Conservation (phyloP, 1,140 invertebrate species). For the Adelges cooleyi region DNA sequence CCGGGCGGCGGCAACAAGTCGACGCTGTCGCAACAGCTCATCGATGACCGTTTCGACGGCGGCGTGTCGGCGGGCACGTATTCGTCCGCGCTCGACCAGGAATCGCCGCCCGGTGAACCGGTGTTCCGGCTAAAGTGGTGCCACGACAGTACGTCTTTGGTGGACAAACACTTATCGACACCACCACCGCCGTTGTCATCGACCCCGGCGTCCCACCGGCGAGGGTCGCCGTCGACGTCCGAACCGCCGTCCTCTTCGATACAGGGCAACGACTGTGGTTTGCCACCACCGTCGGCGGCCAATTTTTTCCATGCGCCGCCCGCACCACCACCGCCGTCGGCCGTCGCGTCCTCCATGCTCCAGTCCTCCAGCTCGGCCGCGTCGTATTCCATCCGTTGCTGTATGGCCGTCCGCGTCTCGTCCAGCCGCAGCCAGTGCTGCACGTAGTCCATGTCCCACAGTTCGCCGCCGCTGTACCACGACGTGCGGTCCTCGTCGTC, state of each 20-base stretch:
- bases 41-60: slow-evolving; percentile 54
- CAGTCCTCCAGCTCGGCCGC: slow-evolving; percentile 64
- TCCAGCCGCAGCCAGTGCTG: slow-evolving; percentile 61
- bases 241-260: slow-evolving; percentile 28
- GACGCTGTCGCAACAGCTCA: slow-evolving; percentile 45
- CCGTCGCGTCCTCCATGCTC: slow-evolving; percentile 44
- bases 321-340: not conserved
- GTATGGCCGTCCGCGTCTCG: slow-evolving; percentile 51
- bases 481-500: slow-evolving; percentile 38
- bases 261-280: slow-evolving; percentile 28
- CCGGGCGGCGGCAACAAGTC: slow-evolving; percentile 44
- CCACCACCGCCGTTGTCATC: not conserved
- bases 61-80: not conserved
- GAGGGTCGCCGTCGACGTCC: not conserved
- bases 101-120: slow-evolving; percentile 48
- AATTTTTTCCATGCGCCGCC: not conserved
- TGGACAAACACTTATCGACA: not conserved
- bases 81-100: slow-evolving; percentile 45
- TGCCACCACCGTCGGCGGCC: not conserved
- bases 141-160: slow-evolving; percentile 3
- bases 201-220: not conserved
- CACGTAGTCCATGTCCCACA: slow-evolving; percentile 59
- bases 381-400: slow-evolving; percentile 60
- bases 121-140: slow-evolving; percentile 28
- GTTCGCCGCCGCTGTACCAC: slow-evolving; percentile 44